phyloP scores from a whole-genome alignment of 2,888 invertebrate genomes.

The Netelia virgata region DNA sequence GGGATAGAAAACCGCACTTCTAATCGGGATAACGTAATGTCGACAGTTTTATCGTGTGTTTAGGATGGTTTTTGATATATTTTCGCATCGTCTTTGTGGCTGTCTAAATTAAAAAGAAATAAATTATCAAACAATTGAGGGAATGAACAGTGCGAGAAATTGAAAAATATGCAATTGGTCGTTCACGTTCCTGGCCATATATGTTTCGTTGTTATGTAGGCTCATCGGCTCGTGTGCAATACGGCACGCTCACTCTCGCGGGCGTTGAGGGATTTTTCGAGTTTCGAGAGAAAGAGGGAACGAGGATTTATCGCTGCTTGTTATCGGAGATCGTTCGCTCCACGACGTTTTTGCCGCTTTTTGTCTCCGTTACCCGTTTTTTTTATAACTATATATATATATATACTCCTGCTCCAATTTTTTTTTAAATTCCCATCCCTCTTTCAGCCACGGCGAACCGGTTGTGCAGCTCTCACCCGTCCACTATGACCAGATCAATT shows the following conservation, averaged over 20 bases:
- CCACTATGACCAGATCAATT: constrained; percentile 61
- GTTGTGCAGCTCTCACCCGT: constrained; percentile 8
- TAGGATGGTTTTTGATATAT: no score
- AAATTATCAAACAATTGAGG: no score
- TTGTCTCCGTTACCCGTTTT: constrained; percentile 10
- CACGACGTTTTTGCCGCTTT: constrained; percentile 37
- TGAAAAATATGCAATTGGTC: no score
- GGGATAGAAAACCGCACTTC: no score
- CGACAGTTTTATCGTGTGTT: no score
- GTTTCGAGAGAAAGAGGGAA: constrained; percentile 1
- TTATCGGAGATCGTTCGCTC: constrained; percentile 49
- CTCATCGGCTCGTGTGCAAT: constrained; percentile 5
- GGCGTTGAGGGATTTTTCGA: constrained; percentile 44
- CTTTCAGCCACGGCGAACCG: constrained; percentile 18
- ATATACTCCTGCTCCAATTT: background rate
- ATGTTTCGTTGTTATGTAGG: background rate
- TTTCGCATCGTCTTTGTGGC: no score
- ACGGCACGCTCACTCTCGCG: constrained; percentile 24
- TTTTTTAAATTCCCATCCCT: constrained; percentile 22
- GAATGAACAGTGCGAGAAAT: no score
- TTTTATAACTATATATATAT: constrained; percentile 29
- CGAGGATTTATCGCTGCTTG: constrained; percentile 53
- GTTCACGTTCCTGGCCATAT: background rate
- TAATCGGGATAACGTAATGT: no score
- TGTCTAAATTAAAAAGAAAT: no score